These are phyloP conservation scores for Dynastes tityus DNA, from an alignment of 2,888 invertebrate genomes.

Conservation along the genomic window DNA sequence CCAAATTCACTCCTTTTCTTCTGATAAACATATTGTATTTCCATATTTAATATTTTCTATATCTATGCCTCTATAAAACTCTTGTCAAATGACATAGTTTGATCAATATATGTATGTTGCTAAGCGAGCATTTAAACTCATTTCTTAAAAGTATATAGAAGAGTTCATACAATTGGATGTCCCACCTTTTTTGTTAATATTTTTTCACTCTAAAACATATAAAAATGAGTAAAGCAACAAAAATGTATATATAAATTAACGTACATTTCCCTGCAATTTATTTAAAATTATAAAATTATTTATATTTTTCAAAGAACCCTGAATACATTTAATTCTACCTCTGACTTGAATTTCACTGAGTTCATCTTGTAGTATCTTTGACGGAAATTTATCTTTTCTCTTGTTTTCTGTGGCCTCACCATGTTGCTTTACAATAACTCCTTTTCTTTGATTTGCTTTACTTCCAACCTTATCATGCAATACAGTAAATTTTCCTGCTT, in stretches of 20 bases:
- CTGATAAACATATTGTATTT: conserved; percentile 75
- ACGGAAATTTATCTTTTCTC: background rate
- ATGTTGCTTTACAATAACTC: background rate
- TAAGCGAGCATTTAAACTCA: conserved; percentile 1
- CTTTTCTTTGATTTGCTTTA: too few relatives aligned
- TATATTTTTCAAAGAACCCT: conserved; percentile 31
- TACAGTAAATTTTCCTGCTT: too few relatives aligned
- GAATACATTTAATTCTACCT: conserved; percentile 32
- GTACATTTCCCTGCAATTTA: conserved; percentile 39
- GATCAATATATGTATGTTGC: conserved; percentile 43
- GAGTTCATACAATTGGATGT: background rate
- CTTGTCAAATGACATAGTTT: conserved; percentile 25
- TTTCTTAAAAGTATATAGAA: background rate
- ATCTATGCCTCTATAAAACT: conserved; percentile 25
- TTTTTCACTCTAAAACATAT: background rate
- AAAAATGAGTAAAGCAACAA: background rate
- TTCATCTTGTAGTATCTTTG: background rate
- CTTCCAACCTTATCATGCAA: too few relatives aligned
- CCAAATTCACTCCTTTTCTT: conserved; percentile 83
- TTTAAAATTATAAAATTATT: conserved; percentile 36
- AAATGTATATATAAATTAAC: background rate
- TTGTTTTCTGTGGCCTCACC: background rate
- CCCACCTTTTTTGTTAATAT: background rate
- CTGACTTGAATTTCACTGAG: background rate
- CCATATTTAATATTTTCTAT: conserved; percentile 65